phyloP scores from a whole-genome alignment of 2,113 vertebrate genomes.

The Cryptotis parvus region DNA sequence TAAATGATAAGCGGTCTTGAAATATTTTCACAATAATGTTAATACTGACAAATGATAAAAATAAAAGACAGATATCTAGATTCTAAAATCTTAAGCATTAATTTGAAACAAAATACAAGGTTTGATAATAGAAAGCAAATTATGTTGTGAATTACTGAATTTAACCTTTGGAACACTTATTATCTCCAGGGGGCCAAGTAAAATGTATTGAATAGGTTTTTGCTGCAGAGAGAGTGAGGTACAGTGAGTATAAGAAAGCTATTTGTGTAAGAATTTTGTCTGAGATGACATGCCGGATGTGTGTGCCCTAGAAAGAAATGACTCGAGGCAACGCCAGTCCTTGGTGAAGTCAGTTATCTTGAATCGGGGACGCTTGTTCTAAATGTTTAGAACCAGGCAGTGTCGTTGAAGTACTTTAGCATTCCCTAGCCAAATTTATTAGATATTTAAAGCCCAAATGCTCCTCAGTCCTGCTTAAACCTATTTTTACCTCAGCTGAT shows the following conservation, averaged over 20 bases:
- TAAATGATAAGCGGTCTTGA: conserved; percentile 55
- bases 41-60: conserved; percentile 58
- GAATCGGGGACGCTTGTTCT: conserved; percentile 35
- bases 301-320: conserved; percentile 61
- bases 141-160: conserved; percentile 51
- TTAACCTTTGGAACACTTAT: conserved; percentile 4
- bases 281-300: conserved; percentile 21
- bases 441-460: conserved; percentile 59
- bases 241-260: conserved; percentile 23
- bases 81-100: conserved; percentile 20
- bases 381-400: conserved; percentile 52
- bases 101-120: conserved; percentile 39
- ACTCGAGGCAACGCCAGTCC: neutral
- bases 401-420: conserved; percentile 23
- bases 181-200: neutral
- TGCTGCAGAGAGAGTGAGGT: neutral
- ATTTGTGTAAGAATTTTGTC: conserved; percentile 34
- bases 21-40: conserved; percentile 59
- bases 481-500: conserved; percentile 73
- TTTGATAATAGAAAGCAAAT: conserved; percentile 14
- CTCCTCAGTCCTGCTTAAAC: neutral
- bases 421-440: conserved; percentile 53
- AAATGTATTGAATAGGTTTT: neutral
- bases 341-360: conserved; percentile 16
- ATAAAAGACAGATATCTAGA: conserved; percentile 33